Percentiles rank a stretch among this genome's conserved stretches.
phyloP scores from a whole-genome alignment of 2,888 invertebrate genomes.

The Drosophila flavopinicola region DNA sequence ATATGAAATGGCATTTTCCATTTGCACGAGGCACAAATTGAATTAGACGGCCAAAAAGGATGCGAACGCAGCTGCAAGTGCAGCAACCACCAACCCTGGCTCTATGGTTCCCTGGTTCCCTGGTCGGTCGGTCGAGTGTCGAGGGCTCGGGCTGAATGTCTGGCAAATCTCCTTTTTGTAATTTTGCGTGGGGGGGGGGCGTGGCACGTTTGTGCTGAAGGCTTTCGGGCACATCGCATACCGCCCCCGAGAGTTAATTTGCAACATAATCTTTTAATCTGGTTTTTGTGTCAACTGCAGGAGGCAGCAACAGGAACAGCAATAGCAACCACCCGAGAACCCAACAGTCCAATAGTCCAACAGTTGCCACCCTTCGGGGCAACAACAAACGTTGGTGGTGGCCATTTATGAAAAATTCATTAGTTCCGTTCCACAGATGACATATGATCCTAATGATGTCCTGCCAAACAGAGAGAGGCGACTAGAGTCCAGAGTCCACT shows the following conservation, averaged over 20 bases:
- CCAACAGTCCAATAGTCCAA: not conserved
- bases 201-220: conserved; percentile 38
- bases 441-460: conserved; percentile 73
- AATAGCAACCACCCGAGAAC: conserved; percentile 40
- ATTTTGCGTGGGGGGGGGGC: conserved; percentile 30
- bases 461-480: conserved; percentile 26
- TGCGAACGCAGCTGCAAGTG: conserved; percentile 66
- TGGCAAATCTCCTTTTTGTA: conserved; percentile 28
- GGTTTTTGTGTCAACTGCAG: conserved; percentile 79
- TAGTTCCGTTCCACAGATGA: conserved; percentile 63
- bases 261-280: conserved; percentile 80
- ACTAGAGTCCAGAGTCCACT: conserved; percentile 26
- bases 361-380: conserved; percentile 7
- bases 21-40: conserved; percentile 68
- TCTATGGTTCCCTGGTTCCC: too few relatives aligned
- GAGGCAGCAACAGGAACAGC: conserved; percentile 7
- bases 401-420: conserved; percentile 75
- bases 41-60: conserved; percentile 61
- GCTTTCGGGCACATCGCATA: conserved; percentile 4
- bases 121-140: too few relatives aligned
- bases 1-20: conserved; percentile 65
- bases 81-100: conserved; percentile 32
- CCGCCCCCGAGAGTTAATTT: conserved; percentile 73
- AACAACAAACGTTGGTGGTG: conserved; percentile 41
- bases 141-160: not conserved